Evolutionary conservation across 2,888 invertebrate species (phyloP).

Genomic region (Macropis europaea): DNA sequence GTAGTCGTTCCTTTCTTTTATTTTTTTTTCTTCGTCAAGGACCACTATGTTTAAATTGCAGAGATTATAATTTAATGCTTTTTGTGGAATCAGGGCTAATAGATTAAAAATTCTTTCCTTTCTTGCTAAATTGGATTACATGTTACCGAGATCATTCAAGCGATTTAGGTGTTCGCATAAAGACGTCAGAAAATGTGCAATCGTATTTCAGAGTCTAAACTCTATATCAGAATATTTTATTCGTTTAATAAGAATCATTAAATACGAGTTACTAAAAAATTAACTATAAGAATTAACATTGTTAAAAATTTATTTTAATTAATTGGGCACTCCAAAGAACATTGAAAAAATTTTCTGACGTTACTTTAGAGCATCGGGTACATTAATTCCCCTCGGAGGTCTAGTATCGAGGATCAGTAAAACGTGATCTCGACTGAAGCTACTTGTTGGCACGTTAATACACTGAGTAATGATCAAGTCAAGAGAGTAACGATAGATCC

Average conservation of each 20-base stretch:
- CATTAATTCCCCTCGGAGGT: neutral
- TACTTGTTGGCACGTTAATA: conserved; percentile 1
- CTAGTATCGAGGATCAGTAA: neutral
- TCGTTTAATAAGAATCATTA: too few species aligned
- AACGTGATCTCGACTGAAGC: neutral
- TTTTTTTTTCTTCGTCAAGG: neutral
- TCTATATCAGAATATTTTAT: neutral
- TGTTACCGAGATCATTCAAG: conserved; percentile 28
- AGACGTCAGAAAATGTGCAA: neutral
- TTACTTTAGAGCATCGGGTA: neutral
- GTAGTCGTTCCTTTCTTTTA: neutral
- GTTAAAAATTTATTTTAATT: too few species aligned
- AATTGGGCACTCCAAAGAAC: too few species aligned
- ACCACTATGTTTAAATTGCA: neutral
- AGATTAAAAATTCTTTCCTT: neutral
- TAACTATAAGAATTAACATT: too few species aligned
- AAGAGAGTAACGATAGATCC: neutral
- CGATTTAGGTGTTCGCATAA: conserved; percentile 4
- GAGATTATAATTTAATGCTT: too few species aligned
- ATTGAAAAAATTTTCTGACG: neutral
- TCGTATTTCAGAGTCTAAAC: neutral
- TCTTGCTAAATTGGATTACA: neutral
- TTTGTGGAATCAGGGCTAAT: too few species aligned
- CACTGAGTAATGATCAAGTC: neutral
- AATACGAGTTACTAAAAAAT: too few species aligned